phyloP scores from a whole-genome alignment of 1,140 invertebrate species.

The Oreohelix idahoensis region DNA sequence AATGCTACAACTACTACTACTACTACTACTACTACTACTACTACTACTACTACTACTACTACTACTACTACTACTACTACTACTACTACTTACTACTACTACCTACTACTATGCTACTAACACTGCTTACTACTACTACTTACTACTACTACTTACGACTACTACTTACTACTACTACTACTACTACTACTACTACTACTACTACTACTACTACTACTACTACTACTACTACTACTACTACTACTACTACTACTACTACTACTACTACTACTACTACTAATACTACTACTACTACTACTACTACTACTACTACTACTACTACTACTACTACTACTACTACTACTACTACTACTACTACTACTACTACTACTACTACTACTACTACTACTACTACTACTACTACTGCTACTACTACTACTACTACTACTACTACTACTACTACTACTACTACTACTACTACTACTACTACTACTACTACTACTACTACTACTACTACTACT shows the following conservation, averaged over 20 bases:
- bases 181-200: too few species aligned
- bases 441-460: background rate
- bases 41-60: slow-evolving; percentile 2
- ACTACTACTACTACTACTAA: too few species aligned
- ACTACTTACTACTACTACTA: too few species aligned
- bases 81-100: too few species aligned
- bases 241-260: slow-evolving; percentile 31
- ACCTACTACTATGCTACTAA: too few species aligned
- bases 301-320: slow-evolving; percentile 14
- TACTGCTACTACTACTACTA: slow-evolving; percentile 10
- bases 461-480: slow-evolving; percentile 5
- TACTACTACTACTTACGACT: too few species aligned
- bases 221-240: slow-evolving; percentile 31
- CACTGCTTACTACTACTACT: too few species aligned
- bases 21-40: too few species aligned
- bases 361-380: slow-evolving; percentile 10
- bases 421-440: slow-evolving; percentile 28
- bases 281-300: too few species aligned
- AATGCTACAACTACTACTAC: too few species aligned
- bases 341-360: slow-evolving; percentile 25
- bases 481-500: background rate
- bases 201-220: slow-evolving; percentile 32
- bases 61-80: slow-evolving; percentile 17
- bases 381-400: slow-evolving; percentile 15
- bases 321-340: slow-evolving; percentile 13